Percentiles rank a stretch among this genome's conserved stretches.
These are phyloP conservation scores for Colostygia pectinataria DNA, from an alignment of 2,888 invertebrate species.

Conservation along the genomic window DNA sequence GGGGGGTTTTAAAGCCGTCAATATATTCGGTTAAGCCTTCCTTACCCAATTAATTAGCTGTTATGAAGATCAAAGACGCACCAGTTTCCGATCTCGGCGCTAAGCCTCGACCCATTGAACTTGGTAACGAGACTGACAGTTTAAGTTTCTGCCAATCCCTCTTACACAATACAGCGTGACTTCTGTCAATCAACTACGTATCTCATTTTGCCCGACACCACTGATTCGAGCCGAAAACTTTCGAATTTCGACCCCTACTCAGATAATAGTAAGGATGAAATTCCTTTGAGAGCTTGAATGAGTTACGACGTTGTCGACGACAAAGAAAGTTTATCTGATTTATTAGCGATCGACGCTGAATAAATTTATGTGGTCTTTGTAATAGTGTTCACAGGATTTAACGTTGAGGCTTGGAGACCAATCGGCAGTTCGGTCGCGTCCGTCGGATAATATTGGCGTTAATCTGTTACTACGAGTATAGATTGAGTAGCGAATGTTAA, in stretches of 20 bases:
- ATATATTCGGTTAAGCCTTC: conserved; percentile 66
- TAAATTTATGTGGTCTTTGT: conserved; percentile 69
- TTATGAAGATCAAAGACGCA: conserved; percentile 73
- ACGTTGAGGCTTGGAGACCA: conserved; percentile 52
- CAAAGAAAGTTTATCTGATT: conserved; percentile 61
- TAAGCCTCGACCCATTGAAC: conserved; percentile 64
- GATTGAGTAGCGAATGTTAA: conserved; percentile 68
- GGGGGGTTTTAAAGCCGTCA: conserved; percentile 53
- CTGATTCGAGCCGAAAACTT: conserved; percentile 37
- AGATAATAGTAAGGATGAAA: conserved; percentile 36
- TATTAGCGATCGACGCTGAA: conserved; percentile 69
- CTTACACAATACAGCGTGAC: conserved; percentile 62
- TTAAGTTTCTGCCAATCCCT: conserved; percentile 65
- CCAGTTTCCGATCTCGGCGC: conserved; percentile 59
- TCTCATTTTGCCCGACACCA: conserved; percentile 52
- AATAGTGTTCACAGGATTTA: conserved; percentile 75
- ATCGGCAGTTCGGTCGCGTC: conserved; percentile 60
- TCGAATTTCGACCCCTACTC: conserved; percentile 41
- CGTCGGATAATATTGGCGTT: conserved; percentile 66
- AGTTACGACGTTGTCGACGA: conserved; percentile 43
- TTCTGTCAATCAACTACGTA: conserved; percentile 67
- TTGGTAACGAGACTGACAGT: conserved; percentile 69
- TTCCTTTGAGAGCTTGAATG: conserved; percentile 26
- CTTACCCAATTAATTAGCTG: conserved; percentile 73
- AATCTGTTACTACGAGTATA: conserved; percentile 55